Conservation (phyloP, 2,888 invertebrate genomes). For the Pelosia muscerda region DNA sequence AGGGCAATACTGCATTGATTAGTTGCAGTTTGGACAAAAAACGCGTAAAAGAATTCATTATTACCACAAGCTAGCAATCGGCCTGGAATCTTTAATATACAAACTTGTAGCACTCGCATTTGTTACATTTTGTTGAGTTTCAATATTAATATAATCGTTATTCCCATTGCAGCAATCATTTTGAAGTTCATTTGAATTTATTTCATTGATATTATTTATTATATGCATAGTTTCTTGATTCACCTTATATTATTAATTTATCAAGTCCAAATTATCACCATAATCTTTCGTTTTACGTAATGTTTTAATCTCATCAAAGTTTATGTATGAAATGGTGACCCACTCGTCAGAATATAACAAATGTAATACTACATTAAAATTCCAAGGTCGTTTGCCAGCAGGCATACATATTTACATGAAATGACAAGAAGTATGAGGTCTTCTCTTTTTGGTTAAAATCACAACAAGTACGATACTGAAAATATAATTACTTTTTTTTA, state of each 20-base stretch:
- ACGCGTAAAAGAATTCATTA: conserved; percentile 40
- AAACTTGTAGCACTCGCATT: neutral
- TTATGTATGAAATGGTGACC: neutral
- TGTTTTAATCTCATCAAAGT: neutral
- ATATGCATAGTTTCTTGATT: no score
- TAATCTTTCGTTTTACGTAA: no score
- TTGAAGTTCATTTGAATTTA: neutral
- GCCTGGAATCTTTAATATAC: conserved; percentile 30
- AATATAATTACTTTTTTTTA: conserved; percentile 70
- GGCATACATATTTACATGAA: conserved; percentile 71
- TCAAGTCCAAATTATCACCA: no score
- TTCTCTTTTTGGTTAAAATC: conserved; percentile 83
- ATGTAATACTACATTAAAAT: neutral
- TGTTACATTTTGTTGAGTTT: neutral
- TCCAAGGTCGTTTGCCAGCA: conserved; percentile 29
- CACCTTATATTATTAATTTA: no score
- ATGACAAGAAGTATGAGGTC: conserved; percentile 73
- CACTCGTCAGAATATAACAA: conserved; percentile 1
- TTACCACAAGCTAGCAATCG: conserved; percentile 39
- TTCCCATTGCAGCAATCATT: neutral
- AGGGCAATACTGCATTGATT: conserved; percentile 10
- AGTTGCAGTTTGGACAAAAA: conserved; percentile 15
- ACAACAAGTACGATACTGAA: conserved; percentile 81
- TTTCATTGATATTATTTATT: neutral
- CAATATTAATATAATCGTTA: neutral